Base-by-base conservation (phyloP, 2,113 vertebrate species). In the Myotis yumanensis region DNA sequence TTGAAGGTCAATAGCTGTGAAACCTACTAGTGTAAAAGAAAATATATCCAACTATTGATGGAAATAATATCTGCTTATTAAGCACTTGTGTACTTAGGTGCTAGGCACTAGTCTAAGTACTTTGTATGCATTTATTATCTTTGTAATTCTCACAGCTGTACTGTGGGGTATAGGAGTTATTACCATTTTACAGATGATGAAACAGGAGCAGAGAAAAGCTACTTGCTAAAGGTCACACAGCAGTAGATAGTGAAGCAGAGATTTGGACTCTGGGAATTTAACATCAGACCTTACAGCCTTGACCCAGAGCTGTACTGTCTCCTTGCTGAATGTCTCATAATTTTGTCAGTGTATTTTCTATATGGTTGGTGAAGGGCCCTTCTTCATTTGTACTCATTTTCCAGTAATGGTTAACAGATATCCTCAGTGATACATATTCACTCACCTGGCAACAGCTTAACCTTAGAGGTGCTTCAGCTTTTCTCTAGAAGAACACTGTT, bases 71-170 rank as follows among this genome's bases (percentile, higher is more conserved):
- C 57, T 85, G 51, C 32, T 91, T 89, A 46, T 3, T 73, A 52
- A 86, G 30, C 76, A 83, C 20, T 57, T 52, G 37, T 17, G 10
- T 86, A 17, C 43, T 15, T 71, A 30, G 28, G 18, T 72, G 37
- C 30, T 32, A 82, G 35, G 32, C 40, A 85, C 4, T 75, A 57
- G 16, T 69, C 37, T 59, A 18, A 85, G 23, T 95, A 43, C 25
- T 89, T 89, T 64, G 25, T 35, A 25, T 79, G 64, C 28, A 69
- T 85, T 91, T 91, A 64, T 90, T 40, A 66, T 75, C n/a, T 72
- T 32, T 72, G 5, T 68, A 59, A 32, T 75, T 73, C 20, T 93
- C 40, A 69, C 3, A 35, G 5, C 73, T 79, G 8, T 72, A n/a
- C 22, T 93, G 32, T 77, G 23, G 52, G 22, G 3, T 84, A 40